Conservation (phyloP, 2,888 invertebrate genomes). For the Morpho helenor region DNA sequence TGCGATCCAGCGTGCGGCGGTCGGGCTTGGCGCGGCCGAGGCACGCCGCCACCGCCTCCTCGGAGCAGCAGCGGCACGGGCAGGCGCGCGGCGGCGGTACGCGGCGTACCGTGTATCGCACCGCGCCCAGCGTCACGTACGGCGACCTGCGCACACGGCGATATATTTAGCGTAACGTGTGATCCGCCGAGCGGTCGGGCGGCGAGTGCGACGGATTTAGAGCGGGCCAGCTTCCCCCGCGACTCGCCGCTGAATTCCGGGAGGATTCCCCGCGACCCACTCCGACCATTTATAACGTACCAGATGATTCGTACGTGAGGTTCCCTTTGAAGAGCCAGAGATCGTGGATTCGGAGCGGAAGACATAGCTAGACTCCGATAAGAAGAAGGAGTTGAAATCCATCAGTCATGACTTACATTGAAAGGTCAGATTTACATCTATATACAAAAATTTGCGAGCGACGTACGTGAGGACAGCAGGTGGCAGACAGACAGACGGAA, state of each 20-base stretch:
- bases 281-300: conserved; percentile 58
- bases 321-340: conserved; percentile 41
- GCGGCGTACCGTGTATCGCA: conserved; percentile 84
- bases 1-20: conserved; percentile 88
- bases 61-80: conserved; percentile 78
- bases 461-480: conserved; percentile 40
- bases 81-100: conserved; percentile 80
- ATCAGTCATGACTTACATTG: conserved; percentile 8
- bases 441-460: conserved; percentile 30
- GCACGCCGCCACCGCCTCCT: conserved; percentile 76
- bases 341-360: conserved; percentile 29
- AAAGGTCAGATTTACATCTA: conserved; percentile 20
- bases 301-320: conserved; percentile 46
- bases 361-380: neutral
- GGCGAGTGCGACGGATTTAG: conserved; percentile 74
- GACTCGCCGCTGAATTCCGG: conserved; percentile 64
- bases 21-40: conserved; percentile 73
- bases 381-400: no score
- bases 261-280: conserved; percentile 74
- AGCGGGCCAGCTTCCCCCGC: conserved; percentile 63
- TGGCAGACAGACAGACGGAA: conserved; percentile 75
- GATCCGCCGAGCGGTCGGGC: conserved; percentile 61
- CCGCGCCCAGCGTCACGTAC: conserved; percentile 84
- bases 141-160: conserved; percentile 66
- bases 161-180: conserved; percentile 54